These are phyloP conservation scores for Phyllotis vaccarum DNA, from an alignment of 2,797 vertebrate genomes.

Conservation along the genomic window DNA sequence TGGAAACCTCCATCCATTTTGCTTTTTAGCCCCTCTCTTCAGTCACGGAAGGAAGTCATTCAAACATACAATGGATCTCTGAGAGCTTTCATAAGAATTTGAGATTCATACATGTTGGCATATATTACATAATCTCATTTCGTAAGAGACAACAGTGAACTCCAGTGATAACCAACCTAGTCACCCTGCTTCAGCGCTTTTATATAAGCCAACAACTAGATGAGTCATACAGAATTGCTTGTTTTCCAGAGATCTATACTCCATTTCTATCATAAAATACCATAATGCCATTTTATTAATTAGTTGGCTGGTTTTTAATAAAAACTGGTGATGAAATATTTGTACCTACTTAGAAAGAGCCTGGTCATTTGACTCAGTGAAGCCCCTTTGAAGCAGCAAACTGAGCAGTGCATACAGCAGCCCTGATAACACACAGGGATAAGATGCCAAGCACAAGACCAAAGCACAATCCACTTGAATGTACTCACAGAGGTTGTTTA, in stretches of 20 bases:
- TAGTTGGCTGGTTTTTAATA: constrained; percentile 60
- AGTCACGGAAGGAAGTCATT: constrained; percentile 4
- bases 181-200: neutral
- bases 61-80: neutral
- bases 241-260: neutral
- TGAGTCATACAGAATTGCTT: neutral
- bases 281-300: constrained; percentile 49
- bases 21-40: neutral
- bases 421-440: neutral
- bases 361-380: constrained; percentile 19
- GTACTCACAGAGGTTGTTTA: neutral
- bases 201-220: neutral
- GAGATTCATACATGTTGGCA: constrained; percentile 24
- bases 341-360: constrained; percentile 47
- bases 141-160: neutral
- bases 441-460: neutral
- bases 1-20: neutral
- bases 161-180: neutral
- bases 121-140: constrained; percentile 47
- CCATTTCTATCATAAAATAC: constrained; percentile 28
- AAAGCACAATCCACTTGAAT: neutral
- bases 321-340: constrained; percentile 52
- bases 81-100: constrained; percentile 30
- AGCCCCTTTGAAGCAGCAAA: neutral
- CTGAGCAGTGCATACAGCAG: neutral